phyloP scores from a whole-genome alignment of 2,797 vertebrate genomes.

The Gadopsis bispinosus region DNA sequence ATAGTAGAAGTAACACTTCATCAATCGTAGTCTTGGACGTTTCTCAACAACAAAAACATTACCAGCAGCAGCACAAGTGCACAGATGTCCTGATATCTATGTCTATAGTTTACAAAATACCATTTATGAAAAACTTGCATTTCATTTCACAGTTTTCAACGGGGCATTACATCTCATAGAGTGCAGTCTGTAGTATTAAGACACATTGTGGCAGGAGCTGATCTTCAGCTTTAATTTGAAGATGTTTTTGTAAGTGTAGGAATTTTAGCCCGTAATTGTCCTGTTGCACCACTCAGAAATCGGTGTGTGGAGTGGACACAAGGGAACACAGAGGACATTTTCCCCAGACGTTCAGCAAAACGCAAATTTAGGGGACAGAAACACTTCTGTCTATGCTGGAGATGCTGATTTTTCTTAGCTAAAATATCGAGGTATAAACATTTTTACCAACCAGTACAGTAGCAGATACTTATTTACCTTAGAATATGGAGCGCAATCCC shows the following conservation, averaged over 20 bases:
- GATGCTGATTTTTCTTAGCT: background rate
- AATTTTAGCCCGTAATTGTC: background rate
- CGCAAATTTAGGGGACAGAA: background rate
- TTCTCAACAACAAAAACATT: slow-evolving; percentile 21
- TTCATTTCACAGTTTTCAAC: background rate
- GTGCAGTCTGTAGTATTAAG: background rate
- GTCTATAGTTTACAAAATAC: background rate
- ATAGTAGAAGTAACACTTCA: slow-evolving; percentile 19
- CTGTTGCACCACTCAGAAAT: background rate
- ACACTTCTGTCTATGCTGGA: background rate
- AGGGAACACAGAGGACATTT: background rate
- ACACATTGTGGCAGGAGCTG: background rate
- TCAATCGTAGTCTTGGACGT: background rate
- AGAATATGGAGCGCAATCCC: background rate
- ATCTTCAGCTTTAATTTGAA: background rate
- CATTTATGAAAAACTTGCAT: background rate
- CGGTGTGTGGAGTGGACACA: background rate
- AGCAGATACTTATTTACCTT: background rate
- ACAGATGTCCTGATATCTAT: background rate
- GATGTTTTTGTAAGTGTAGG: background rate
- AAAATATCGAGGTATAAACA: background rate
- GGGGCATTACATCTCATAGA: background rate
- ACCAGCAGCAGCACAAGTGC: background rate
- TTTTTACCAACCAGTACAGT: background rate
- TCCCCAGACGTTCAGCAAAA: background rate